Base-by-base conservation (phyloP, 2,888 invertebrate species). In the Pocota personata region DNA sequence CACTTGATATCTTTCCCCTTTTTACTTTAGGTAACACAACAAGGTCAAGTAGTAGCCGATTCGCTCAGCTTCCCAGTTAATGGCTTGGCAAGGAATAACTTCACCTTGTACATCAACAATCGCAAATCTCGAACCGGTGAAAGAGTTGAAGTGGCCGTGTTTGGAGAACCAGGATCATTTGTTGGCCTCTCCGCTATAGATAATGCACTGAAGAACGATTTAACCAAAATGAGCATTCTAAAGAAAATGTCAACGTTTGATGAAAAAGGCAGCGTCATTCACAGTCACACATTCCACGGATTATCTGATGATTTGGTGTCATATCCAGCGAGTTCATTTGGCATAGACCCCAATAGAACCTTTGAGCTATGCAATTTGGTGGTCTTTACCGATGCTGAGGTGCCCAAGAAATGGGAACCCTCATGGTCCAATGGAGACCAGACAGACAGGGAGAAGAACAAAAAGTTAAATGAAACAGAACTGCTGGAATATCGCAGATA, bases 1-100 rank as follows among this genome's bases (percentile, higher is more conserved):
- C n/a, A 46, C 46, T 37, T 58, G 1, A 37, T 5, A 8, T 21
- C 43, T 43, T 27, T 62, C 27, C 7, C 10, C 10, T 30, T 55
- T 48, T 3, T 35, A 3, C 40, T 79, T 4, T 6, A 86, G 86
- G 86, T 86, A 4, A 95, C 95, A 27, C 94, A 94, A 16, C 95
- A 96, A 88, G 97, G 96, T 0, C 96, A 96, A 89, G 95, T 98
- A 62, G 94, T 97, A 0, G 97, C 97, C 0, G 98, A 98, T 93
- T 96, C 97, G 88, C 93, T 98, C 87, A 98, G 97, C 27, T 97
- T 98, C 93, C 97, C 97, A 3, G 97, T 98, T 50, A 97, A 98
- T 92, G 98, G 98, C 83, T 96, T 98, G 88, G 96, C 97, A 3
- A 93, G 97, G 87, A 98, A 98, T 92, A 97, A 97, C 91, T 97